Conservation (phyloP, 2,113 vertebrate genomes). For the Hiodon tergisus region DNA sequence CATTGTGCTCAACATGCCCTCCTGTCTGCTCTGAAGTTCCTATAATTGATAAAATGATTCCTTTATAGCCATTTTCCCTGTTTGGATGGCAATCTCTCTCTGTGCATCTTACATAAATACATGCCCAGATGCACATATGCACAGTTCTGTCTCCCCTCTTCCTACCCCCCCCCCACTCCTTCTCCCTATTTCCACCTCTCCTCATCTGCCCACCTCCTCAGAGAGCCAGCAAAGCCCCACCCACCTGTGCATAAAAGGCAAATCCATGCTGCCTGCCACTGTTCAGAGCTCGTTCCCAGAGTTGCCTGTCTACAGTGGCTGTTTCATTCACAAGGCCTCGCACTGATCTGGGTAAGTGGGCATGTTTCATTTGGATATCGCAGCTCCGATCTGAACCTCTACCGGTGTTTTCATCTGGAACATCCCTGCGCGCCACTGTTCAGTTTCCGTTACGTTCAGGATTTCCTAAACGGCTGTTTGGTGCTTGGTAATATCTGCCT, state of each 20-base stretch:
- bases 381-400: not conserved
- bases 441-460: not conserved
- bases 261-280: conserved; percentile 68
- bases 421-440: not conserved
- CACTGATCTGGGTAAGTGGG: conserved; percentile 72
- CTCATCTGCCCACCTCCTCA: conserved; percentile 71
- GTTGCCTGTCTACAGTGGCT: conserved; percentile 60
- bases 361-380: conserved; percentile 19
- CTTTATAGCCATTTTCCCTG: no score
- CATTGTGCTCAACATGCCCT: no score
- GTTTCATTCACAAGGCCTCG: conserved; percentile 59
- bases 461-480: not conserved
- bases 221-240: conserved; percentile 67
- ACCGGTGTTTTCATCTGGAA: not conserved
- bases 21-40: no score
- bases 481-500: not conserved
- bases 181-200: conserved; percentile 32
- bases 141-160: not conserved
- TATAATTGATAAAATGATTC: no score
- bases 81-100: no score
- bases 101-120: no score
- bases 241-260: conserved; percentile 94
- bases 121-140: not conserved
- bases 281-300: conserved; percentile 67
- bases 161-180: conserved; percentile 12